phyloP scores from a whole-genome alignment of 2,888 invertebrate species.

The Balanococcus diminutus region DNA sequence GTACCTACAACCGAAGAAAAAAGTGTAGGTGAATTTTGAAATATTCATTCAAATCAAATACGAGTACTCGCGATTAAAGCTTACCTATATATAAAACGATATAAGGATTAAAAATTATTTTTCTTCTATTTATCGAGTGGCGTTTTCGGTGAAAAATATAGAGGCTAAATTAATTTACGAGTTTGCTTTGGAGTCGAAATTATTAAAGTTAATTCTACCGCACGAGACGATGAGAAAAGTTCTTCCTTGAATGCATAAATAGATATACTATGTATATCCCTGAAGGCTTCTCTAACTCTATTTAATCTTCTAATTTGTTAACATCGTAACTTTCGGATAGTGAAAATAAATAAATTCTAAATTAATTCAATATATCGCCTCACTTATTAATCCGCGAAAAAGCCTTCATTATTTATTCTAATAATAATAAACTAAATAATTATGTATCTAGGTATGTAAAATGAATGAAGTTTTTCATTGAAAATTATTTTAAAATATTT shows the following conservation, averaged over 20 bases:
- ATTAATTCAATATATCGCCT: conserved; percentile 1
- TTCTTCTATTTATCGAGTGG: background rate
- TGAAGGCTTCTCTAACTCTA: background rate
- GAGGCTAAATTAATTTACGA: background rate
- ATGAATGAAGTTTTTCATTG: too few species aligned
- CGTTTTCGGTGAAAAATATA: background rate
- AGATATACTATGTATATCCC: background rate
- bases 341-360: conserved; percentile 30
- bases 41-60: too few species aligned
- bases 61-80: background rate
- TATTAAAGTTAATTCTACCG: conserved; percentile 1
- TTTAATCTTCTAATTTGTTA: conserved; percentile 37
- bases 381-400: background rate
- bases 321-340: conserved; percentile 10
- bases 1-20: too few species aligned
- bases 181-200: background rate
- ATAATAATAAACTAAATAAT: background rate
- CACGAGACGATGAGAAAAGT: conserved; percentile 14
- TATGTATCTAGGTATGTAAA: too few species aligned
- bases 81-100: too few species aligned
- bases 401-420: conserved; percentile 6
- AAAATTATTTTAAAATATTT: too few species aligned
- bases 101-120: background rate
- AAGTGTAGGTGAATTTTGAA: too few species aligned
- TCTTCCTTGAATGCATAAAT: conserved; percentile 32